Base-by-base conservation (phyloP, 2,797 vertebrate species). In the Mus caroli region DNA sequence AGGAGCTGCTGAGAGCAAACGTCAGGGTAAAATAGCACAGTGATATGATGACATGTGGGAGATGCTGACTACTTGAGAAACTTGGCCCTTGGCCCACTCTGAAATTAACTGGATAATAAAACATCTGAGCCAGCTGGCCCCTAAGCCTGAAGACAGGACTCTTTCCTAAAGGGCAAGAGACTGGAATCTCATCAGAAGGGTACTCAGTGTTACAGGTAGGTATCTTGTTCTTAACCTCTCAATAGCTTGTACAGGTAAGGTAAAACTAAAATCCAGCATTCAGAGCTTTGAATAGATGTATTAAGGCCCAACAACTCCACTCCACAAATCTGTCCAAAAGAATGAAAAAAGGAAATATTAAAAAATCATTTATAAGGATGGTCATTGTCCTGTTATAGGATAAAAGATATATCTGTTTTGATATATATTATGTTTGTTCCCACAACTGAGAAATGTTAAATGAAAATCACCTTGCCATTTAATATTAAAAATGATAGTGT, bases 81-180 rank as follows among this genome's bases (percentile, higher is more conserved):
- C 73, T 0, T 80, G 88, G 96, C 69, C 11, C 1, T 20, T 62
- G 67, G 92, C 78, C 0, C 0, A 91, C 0, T 52, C 94, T 88
- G 78, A 97, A 98, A 97, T 97, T 93, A 98, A 98, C 93, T 96
- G 64, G 1, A 91, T 93, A 94, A 97, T 97, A 97, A 96, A 98
- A 97, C 97, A 97, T 96, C 79, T 97, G 89, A 97, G 97, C 52
- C 97, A 71, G 96, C 96, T 85, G 96, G 85, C 85, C 78, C 84
- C 60, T 58, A 50, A 46, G 54, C 73, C 88, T 71, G 31, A 91
- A 91, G 69, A 94, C 56, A 91, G 31, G 15, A 46, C 77, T 91
- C 60, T 88, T 88, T n/a, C 90, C 71, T 54, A 69, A 62, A 94
- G 50, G 64, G n/a, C 31, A 90, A 91, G 46, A 17, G 26, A 20